Percentiles rank a stretch among this genome's conserved stretches.
phyloP scores from a whole-genome alignment of 2,888 invertebrate species.

The Pycnomerus fuliginosus region DNA sequence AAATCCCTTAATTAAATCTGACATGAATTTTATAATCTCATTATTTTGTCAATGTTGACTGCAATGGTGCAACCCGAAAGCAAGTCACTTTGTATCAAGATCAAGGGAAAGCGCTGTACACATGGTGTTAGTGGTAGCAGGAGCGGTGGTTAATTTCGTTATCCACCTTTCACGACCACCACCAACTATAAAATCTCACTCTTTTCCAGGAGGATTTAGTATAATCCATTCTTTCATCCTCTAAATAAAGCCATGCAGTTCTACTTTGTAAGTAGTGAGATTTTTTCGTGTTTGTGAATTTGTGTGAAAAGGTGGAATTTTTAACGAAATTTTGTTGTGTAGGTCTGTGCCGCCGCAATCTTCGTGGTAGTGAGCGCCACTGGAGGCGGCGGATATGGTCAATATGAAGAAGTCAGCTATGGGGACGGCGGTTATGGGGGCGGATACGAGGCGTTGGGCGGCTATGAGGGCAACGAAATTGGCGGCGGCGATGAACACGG shows the following conservation, averaged over 20 bases:
- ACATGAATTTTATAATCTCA: no score
- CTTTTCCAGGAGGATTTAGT: constrained; percentile 32
- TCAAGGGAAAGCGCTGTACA: constrained; percentile 37
- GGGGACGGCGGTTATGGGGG: constrained; percentile 32
- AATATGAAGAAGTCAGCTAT: constrained; percentile 36
- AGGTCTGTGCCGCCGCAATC: constrained; percentile 46
- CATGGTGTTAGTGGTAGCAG: constrained; percentile 16
- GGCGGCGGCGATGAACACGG: constrained; percentile 20
- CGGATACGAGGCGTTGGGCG: constrained; percentile 20
- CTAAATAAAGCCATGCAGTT: constrained; percentile 32
- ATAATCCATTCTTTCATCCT: constrained; percentile 23
- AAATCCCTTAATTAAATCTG: no score
- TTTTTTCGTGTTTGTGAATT: constrained; percentile 5
- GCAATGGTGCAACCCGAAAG: no score
- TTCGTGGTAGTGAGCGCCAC: constrained; percentile 42
- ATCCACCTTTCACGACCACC: constrained; percentile 41
- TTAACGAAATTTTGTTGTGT: constrained; percentile 19
- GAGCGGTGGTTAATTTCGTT: constrained; percentile 16
- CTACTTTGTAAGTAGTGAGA: constrained; percentile 42
- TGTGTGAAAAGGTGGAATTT: background rate
- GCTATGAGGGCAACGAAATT: constrained; percentile 28
- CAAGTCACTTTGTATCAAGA: no score
- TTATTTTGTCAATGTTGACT: no score
- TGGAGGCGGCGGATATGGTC: constrained; percentile 43
- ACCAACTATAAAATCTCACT: constrained; percentile 38